Base-by-base conservation (phyloP, 1,140 invertebrate species). In the Homalodisca vitripennis region DNA sequence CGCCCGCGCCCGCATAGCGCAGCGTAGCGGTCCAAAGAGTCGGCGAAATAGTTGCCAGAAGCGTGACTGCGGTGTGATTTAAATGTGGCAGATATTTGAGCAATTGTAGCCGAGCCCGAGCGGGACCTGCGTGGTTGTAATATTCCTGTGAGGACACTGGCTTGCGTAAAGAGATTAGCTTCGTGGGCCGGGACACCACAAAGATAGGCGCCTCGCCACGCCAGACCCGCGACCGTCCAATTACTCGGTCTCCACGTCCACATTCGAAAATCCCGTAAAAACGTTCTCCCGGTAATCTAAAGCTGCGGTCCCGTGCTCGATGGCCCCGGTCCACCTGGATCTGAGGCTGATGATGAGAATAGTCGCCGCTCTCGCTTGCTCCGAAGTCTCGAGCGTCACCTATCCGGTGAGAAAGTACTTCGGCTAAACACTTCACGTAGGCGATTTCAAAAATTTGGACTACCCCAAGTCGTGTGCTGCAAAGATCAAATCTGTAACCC, bases 31-130 rank as follows among this genome's bases (percentile, higher is more conserved):
- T n/a, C n/a, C n/a, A n/a, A n/a, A n/a, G n/a, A 17, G 34, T 41
- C 6, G 17, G 34, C 34, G 34, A 17, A 6, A 6, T 6, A 41
- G 17, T 17, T 10, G 6, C 34, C 6, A 41, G 34, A 17, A 41
- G 12, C 48, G 48, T 53, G 48, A 53, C 48, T 53, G 22, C 48
- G 48, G 48, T 53, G 48, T 53, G 48, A 53, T 53, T 53, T 53
- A 53, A 53, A 53, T 53, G 48, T 53, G 48, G 48, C 48, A 53
- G 48, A 53, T 53, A 53, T 53, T 53, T 53, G 48, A 53, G 48
- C 48, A 53, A 53, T 53, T 14, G 48, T 22, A 53, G 22, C 17
- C 17, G 34, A 10, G 34, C 34, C 17, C 34, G 34, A n/a, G n/a
- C n/a, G n/a, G 34, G 34, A 41, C 17, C 48, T 53, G 48, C 48